phyloP scores from a whole-genome alignment of 2,888 invertebrate species.

The Sminthurinus aureus region DNA sequence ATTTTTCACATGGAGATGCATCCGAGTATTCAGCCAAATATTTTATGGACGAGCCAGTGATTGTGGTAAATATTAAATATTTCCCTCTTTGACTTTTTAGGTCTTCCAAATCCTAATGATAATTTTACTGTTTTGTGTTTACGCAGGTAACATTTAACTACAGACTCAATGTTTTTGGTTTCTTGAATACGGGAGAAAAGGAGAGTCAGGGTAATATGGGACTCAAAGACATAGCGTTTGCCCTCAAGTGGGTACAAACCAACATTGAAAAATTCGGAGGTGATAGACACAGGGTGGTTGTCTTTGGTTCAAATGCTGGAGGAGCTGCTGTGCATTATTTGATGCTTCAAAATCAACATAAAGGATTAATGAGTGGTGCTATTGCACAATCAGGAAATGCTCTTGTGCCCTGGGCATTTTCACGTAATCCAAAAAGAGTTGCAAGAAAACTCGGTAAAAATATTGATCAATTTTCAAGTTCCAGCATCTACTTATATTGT shows the following conservation, averaged over 20 bases:
- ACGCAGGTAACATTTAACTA: conserved; percentile 21
- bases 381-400: conserved; percentile 65
- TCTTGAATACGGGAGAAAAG: conserved; percentile 47
- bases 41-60: conserved; percentile 58
- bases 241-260: conserved; percentile 54
- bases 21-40: conserved; percentile 56
- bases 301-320: conserved; percentile 54
- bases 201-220: conserved; percentile 47
- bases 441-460: conserved; percentile 40
- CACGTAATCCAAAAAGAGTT: conserved; percentile 67
- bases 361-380: conserved; percentile 63
- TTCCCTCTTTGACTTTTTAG: neutral
- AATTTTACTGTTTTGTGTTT: neutral
- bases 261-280: conserved; percentile 54
- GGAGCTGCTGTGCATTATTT: conserved; percentile 56
- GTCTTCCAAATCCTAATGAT: neutral
- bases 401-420: conserved; percentile 64
- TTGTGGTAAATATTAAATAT: conserved; percentile 52
- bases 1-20: conserved; percentile 56
- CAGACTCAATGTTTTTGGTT: conserved; percentile 52
- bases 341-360: conserved; percentile 33
- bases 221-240: conserved; percentile 54
- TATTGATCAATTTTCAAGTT: neutral
- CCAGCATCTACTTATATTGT: too few relatives aligned
- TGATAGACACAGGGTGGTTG: conserved; percentile 41